A percentile compares a stretch with the other conserved stretches of the same genome.
These are phyloP conservation scores for Allolobophora icterica DNA, from an alignment of 2,888 invertebrate species.

Conservation along the genomic window DNA sequence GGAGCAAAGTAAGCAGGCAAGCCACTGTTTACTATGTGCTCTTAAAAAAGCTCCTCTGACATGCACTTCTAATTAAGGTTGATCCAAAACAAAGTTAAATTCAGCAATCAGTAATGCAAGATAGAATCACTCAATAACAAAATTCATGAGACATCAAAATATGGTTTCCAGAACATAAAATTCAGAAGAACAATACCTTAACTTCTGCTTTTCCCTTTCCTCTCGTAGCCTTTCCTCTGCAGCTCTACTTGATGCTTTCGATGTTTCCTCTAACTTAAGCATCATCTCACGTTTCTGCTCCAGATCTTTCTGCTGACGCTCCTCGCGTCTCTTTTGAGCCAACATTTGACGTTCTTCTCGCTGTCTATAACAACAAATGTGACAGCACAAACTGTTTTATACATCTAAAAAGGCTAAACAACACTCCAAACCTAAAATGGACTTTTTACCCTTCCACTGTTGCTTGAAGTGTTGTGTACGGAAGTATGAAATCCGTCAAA, in stretches of 20 bases:
- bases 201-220: conserved; percentile 21
- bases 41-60: background rate
- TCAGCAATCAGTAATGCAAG: background rate
- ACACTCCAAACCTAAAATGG: background rate
- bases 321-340: background rate
- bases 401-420: background rate
- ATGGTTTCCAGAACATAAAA: background rate
- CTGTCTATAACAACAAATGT: conserved; percentile 3
- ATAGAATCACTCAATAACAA: background rate
- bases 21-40: background rate
- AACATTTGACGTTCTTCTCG: conserved; percentile 21
- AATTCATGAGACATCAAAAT: background rate
- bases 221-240: background rate
- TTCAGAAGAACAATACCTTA: background rate
- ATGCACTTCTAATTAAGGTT: background rate
- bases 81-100: background rate
- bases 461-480: background rate
- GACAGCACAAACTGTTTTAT: background rate
- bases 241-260: conserved; percentile 23
- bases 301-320: conserved; percentile 5
- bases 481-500: background rate
- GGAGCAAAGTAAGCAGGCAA: background rate
- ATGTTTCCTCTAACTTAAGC: conserved; percentile 14
- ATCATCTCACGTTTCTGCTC: conserved; percentile 24
- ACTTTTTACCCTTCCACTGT: background rate